Evolutionary conservation across 2,888 invertebrate genomes (phyloP), one percentile per base, ranked within the genome.

Genomic region (Scaptomyza reducta): DNA sequence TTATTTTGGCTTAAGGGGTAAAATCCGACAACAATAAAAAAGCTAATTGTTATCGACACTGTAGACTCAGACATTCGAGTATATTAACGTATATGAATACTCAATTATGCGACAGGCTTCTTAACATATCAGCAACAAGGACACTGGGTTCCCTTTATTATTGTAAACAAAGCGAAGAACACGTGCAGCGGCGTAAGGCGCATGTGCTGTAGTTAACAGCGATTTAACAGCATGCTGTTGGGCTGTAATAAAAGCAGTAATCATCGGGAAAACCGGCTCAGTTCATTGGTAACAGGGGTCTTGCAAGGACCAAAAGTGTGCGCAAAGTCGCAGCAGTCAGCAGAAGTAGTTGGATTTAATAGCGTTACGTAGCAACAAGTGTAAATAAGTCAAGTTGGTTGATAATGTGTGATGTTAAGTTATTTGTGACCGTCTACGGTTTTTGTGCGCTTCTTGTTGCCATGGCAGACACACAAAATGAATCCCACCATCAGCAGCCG

Each of bases 361-460:
- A 22, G 22, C 42, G 38, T 45, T 5, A 46, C 59, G 47, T 69
- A 78, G 87, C 73, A 86, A 79, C 77, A 83, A 79, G 80, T 86
- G 71, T 45, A 50, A 6, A 6, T 13, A 45, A 54, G 35, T 44
- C 6, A 33, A 55, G 7, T 40, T 35, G 10, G 16, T 6, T 25
- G 16, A 53, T 18, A 14, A 70, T 70, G 57, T 53, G 29, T 11
- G 41, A 54, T 35, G 7, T 16, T 7, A 46, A 55, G 16, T n/a
- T 38, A 18, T 16, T 65, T 53, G 27, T 71, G 14, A 14, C 44
- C 16, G 45, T 44, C 13, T 29, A 25, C 11, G 38, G 46, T 22
- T 25, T 47, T 44, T 40, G 50, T 31, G 49, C 72, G 22, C 41
- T 57, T 31, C 6, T 56, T 27, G 42, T 57, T 46, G 61, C 31